Evolutionary conservation across 37 sponge, comb jelly and placozoan genomes (phyloP).

Genomic region (Dysidea cf. avara): DNA sequence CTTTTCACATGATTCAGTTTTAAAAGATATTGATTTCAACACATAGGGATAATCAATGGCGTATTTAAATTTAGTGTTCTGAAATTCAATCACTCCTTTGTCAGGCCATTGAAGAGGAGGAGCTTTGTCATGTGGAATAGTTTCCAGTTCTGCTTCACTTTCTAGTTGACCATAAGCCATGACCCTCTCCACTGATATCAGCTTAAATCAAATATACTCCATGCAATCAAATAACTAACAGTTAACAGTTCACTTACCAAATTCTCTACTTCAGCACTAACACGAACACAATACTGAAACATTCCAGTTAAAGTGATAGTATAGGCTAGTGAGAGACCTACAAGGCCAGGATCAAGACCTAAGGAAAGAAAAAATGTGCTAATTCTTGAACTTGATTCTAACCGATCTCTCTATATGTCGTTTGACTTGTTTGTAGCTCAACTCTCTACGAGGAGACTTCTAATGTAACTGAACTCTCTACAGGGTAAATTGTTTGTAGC

Average conservation of each 20-base stretch:
- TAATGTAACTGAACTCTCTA: too few species aligned
- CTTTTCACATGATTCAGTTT: slow-evolving; percentile 64
- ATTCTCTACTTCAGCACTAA: slow-evolving; percentile 84
- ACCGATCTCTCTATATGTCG: too few species aligned
- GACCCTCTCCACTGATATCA: slow-evolving; percentile 77
- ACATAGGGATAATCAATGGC: slow-evolving; percentile 35
- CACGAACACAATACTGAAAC: slow-evolving; percentile 75
- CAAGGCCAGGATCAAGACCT: slow-evolving; percentile 45
- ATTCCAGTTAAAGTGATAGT: slow-evolving; percentile 64
- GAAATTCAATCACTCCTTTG: slow-evolving; percentile 36
- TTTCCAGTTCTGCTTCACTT: slow-evolving; percentile 52
- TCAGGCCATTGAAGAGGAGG: slow-evolving; percentile 67
- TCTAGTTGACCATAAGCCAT: slow-evolving; percentile 54
- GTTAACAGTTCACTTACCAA: too few species aligned
- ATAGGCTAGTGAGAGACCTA: slow-evolving; percentile 74
- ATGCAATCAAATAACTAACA: too few species aligned
- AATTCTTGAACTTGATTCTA: too few species aligned
- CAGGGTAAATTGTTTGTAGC: too few species aligned
- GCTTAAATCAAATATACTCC: slow-evolving; percentile 44
- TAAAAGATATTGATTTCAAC: slow-evolving; percentile 47
- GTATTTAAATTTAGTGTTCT: slow-evolving; percentile 50
- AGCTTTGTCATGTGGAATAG: slow-evolving; percentile 17
- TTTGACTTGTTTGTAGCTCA: too few species aligned
- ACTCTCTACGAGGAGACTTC: too few species aligned
- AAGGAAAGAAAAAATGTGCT: too few species aligned